Base-by-base conservation (phyloP, 2,888 invertebrate species). In the Chouioia cunea region DNA sequence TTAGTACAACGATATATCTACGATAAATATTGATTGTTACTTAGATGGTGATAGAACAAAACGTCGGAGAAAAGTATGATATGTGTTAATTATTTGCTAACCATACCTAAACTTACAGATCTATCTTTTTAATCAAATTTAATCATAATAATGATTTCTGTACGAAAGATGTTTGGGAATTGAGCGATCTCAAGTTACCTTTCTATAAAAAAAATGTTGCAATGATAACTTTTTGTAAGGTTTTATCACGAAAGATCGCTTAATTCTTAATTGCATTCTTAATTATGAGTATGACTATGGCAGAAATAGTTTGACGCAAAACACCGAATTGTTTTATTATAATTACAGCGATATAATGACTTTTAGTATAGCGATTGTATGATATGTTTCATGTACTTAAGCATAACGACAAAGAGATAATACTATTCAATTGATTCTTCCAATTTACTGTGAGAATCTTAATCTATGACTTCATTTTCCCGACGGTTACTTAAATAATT, bases 401-500 rank as follows among this genome's bases (percentile, higher is more conserved):
- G 47, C 46, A 3, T 54, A 48, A 23, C 18, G 56, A 59, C 20
- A 27, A 23, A 43, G 44, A 64, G 50, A 54, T 56, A 70, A 36
- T 36, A 36, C 36, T 36, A 36, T 36, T 36, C 36, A 36, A 36
- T 48, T 10, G 54, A 43, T 56, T 70, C 44, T 36, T 18, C 16
- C 16, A 20, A 50, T 20, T 50, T 16, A 18, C 50, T 20, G 16
- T n/a, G 16, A 52, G 53, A 66, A 66, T 66, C 62, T 71, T 44
- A 70, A 53, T 59, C 20, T 58, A 56, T 71, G 52, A 75, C 62
- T 74, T 74, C 74, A 74, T 77, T 74, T 71, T 76, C 73, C 75
- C 77, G 77, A 81, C 36, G 43, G 27, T 56, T 50, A 48, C 20
- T 56, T 58, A 62, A 63, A 22, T 47, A 27, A n/a, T 46, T 53